Conservation (phyloP, 2,888 invertebrate species). For the Luperina testacea region DNA sequence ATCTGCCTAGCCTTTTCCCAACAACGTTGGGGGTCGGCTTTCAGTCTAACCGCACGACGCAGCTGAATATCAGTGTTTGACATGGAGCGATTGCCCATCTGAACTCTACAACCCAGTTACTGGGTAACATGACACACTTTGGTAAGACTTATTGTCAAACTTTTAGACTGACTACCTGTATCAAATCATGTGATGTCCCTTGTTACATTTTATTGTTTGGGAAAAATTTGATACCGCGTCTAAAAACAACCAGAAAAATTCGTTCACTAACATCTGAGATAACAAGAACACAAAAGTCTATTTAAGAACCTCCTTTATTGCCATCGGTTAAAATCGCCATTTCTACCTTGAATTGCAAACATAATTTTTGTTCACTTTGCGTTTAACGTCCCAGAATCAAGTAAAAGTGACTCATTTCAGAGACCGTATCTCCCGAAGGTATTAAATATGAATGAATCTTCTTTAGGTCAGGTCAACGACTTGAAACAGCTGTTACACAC, state of each 20-base stretch:
- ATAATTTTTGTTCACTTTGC: constrained; percentile 34
- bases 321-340: neutral
- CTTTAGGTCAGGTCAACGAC: constrained; percentile 64
- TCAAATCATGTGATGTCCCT: neutral
- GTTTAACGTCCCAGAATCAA: constrained; percentile 43
- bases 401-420: constrained; percentile 51
- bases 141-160: no score
- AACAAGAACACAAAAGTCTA: neutral
- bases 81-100: no score
- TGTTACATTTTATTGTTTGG: neutral
- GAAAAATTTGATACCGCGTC: neutral
- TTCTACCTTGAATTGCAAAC: constrained; percentile 34
- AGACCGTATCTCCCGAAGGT: constrained; percentile 49
- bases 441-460: constrained; percentile 68
- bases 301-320: neutral
- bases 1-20: no score
- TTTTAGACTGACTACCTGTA: no score
- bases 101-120: no score
- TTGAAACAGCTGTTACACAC: constrained; percentile 51
- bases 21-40: no score
- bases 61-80: no score
- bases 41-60: no score
- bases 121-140: no score
- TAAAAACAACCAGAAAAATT: neutral
- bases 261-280: neutral